These are phyloP conservation scores for Puntigrus tetrazona DNA, from an alignment of 2,113 vertebrate species.

Conservation along the genomic window DNA sequence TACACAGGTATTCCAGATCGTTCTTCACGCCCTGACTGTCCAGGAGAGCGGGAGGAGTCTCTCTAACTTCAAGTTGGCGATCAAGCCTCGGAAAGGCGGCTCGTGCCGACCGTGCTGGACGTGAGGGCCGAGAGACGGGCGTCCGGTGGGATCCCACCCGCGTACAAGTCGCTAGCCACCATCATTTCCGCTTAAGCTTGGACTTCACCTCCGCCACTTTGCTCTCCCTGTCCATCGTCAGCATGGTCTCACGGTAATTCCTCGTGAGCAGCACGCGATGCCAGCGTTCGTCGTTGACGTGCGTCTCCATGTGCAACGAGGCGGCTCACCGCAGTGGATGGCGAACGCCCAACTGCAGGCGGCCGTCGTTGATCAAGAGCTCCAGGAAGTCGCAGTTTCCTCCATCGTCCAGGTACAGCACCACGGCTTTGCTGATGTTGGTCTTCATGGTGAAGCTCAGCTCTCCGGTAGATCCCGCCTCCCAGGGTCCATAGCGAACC, in stretches of 20 bases:
- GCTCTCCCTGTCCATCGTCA: slow-evolving; percentile 87
- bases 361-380: slow-evolving; percentile 83
- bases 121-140: slow-evolving; percentile 92
- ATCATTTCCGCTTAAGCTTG: slow-evolving; percentile 88
- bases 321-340: slow-evolving; percentile 91
- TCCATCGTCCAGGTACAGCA: slow-evolving; percentile 91
- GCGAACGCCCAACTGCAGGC: slow-evolving; percentile 87
- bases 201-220: slow-evolving; percentile 85
- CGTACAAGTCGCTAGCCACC: slow-evolving; percentile 88
- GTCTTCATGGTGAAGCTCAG: slow-evolving; percentile 91
- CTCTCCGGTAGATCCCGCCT: slow-evolving; percentile 81
- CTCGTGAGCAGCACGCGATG: slow-evolving; percentile 85
- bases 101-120: slow-evolving; percentile 93
- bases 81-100: slow-evolving; percentile 85
- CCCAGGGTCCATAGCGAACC: slow-evolving; percentile 90
- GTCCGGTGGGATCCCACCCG: slow-evolving; percentile 89
- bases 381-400: slow-evolving; percentile 96
- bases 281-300: slow-evolving; percentile 86
- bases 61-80: slow-evolving; percentile 87
- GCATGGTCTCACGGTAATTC: slow-evolving; percentile 79
- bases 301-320: slow-evolving; percentile 80
- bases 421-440: slow-evolving; percentile 84
- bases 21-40: slow-evolving; percentile 88
- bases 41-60: slow-evolving; percentile 79
- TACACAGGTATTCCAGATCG: slow-evolving; percentile 85